A percentile compares a stretch with the other conserved stretches of the same genome.
Evolutionary conservation across 2,797 vertebrate genomes (phyloP).

Genomic region (Tragopan temminckii): DNA sequence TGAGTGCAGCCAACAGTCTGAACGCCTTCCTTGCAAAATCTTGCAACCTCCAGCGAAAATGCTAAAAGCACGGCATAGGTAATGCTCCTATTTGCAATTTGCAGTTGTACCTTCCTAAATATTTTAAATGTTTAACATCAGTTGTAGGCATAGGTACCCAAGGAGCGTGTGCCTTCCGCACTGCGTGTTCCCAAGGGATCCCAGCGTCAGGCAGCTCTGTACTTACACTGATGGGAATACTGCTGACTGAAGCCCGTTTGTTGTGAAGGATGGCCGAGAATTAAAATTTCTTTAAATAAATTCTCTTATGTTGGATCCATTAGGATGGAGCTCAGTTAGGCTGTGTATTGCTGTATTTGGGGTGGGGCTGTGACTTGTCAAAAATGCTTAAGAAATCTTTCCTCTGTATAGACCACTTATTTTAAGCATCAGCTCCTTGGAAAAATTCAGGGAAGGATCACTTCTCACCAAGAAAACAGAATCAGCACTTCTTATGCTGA

Average conservation of each 20-base stretch:
- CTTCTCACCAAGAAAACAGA: constrained; percentile 37
- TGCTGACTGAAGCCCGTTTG: constrained; percentile 53
- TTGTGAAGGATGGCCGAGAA: background rate
- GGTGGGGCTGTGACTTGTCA: background rate
- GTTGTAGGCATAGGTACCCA: background rate
- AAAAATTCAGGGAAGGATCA: constrained; percentile 40
- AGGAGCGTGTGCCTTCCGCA: background rate
- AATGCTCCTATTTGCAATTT: constrained; percentile 11
- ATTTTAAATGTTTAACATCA: constrained; percentile 57
- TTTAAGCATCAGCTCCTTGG: constrained; percentile 24
- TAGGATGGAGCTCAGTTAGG: constrained; percentile 14
- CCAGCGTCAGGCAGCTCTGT: background rate
- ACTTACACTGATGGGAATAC: background rate
- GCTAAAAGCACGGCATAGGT: constrained; percentile 25
- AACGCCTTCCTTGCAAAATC: constrained; percentile 32
- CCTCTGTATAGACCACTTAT: constrained; percentile 25
- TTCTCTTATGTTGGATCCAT: constrained; percentile 21
- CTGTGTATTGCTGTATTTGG: background rate
- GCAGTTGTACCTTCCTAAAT: constrained; percentile 56
- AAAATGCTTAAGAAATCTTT: constrained; percentile 23
- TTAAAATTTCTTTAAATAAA: constrained; percentile 9
- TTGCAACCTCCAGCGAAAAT: constrained; percentile 67
- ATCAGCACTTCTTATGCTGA: constrained; percentile 48
- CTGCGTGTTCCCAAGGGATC: background rate
- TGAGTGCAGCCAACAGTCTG: constrained; percentile 45